These are phyloP conservation scores for Aleiodes alternator DNA, from an alignment of 2,888 invertebrate species.

Conservation along the genomic window DNA sequence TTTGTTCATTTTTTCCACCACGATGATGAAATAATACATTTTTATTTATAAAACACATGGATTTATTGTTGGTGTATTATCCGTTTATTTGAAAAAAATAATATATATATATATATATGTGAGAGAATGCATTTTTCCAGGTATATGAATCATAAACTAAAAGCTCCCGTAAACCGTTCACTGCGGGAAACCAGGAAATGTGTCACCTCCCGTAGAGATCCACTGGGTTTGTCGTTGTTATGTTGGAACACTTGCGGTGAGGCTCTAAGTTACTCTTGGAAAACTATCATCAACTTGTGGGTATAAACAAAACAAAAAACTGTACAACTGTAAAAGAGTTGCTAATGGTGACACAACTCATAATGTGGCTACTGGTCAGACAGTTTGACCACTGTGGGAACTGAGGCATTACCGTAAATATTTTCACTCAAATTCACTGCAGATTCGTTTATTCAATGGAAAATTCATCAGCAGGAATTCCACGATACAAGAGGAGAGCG, in stretches of 20 bases:
- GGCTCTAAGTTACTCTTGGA: conserved; percentile 57
- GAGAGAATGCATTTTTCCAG: conserved; percentile 6
- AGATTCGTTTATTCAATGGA: no score
- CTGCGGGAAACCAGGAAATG: conserved; percentile 61
- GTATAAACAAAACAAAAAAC: background rate
- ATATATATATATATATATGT: background rate
- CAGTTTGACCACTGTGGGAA: conserved; percentile 16
- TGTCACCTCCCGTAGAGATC: conserved; percentile 59
- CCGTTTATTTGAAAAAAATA: no score
- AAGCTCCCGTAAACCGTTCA: conserved; percentile 37
- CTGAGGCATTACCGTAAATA: conserved; percentile 14
- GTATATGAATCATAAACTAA: conserved; percentile 33
- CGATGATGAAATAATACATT: no score
- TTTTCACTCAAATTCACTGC: background rate
- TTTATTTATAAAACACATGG: no score
- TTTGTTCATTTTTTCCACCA: no score
- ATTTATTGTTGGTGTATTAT: no score
- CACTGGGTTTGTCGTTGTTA: conserved; percentile 57
- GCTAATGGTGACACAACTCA: conserved; percentile 47
- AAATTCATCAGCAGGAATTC: no score
- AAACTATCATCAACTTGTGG: conserved; percentile 59
- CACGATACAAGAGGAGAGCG: no score
- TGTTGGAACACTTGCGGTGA: conserved; percentile 59
- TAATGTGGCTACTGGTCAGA: conserved; percentile 15
- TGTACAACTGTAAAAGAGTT: conserved; percentile 40